Conservation (phyloP, 2,113 vertebrate genomes). For the Phalacrocorax carbo region DNA sequence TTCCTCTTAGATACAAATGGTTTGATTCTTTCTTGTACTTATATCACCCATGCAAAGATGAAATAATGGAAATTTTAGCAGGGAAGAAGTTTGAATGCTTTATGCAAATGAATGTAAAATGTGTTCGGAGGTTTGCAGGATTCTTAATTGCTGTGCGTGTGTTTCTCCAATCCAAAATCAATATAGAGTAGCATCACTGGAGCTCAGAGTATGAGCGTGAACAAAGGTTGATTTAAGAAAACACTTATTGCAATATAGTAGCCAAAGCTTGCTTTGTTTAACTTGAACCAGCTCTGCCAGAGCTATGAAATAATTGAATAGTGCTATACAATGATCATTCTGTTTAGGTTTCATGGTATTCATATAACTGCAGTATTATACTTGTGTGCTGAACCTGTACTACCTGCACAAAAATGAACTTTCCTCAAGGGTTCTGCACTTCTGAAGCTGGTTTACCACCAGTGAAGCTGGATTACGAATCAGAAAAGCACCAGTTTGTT, state of each 20-base stretch:
- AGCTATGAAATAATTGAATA: neutral
- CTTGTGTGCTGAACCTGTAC: neutral
- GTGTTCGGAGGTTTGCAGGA: neutral
- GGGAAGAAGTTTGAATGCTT: neutral
- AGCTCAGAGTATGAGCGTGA: neutral
- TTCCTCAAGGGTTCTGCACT: neutral
- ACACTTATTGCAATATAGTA: neutral
- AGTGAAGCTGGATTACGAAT: neutral
- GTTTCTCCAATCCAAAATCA: neutral
- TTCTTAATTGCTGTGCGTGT: neutral
- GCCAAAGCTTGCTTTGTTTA: neutral
- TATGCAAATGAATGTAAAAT: neutral
- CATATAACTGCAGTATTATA: neutral
- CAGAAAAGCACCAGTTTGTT: neutral
- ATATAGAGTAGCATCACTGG: neutral
- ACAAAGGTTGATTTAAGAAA: neutral
- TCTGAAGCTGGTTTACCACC: neutral
- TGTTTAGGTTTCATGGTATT: neutral
- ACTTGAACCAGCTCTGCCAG: neutral
- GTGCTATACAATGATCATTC: rapidly evolving
- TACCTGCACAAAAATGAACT: neutral
- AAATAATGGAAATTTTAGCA: neutral
- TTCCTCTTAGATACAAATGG: neutral
- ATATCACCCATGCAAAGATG: neutral
- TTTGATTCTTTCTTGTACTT: neutral